A percentile compares a stretch with the other conserved stretches of the same genome.
These are phyloP conservation scores for Emydoidea blandingii DNA, from an alignment of 2,797 vertebrate genomes.

Conservation along the genomic window DNA sequence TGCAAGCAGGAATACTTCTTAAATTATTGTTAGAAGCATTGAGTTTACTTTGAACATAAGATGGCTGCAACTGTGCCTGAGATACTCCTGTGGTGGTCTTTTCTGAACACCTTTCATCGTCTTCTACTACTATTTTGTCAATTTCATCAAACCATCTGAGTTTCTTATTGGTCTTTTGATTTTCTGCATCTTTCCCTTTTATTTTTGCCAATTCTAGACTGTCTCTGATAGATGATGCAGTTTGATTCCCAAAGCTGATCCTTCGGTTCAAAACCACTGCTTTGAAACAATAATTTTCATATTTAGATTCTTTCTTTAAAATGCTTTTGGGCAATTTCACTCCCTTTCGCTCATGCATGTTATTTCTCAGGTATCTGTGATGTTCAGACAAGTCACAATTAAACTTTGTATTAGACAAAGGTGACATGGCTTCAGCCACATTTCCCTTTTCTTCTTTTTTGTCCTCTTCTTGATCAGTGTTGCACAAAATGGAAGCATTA, in stretches of 20 bases:
- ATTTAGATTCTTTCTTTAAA: constrained; percentile 89
- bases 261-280: constrained; percentile 66
- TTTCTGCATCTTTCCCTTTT: constrained; percentile 78
- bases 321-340: constrained; percentile 86
- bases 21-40: constrained; percentile 24
- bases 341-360: constrained; percentile 69
- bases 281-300: constrained; percentile 66
- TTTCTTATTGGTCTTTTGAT: constrained; percentile 84
- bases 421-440: constrained; percentile 37
- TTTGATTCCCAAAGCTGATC: constrained; percentile 79
- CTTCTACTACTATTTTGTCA: constrained; percentile 38
- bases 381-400: constrained; percentile 38
- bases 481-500: constrained; percentile 16
- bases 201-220: constrained; percentile 88
- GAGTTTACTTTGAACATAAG: constrained; percentile 42
- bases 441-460: constrained; percentile 57
- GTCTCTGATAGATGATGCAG: constrained; percentile 86
- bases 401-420: constrained; percentile 40
- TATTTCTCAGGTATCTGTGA: constrained; percentile 53
- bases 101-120: constrained; percentile 19
- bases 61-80: constrained; percentile 40
- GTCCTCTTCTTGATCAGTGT: constrained; percentile 55
- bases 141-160: constrained; percentile 92
- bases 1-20: constrained; percentile 21
- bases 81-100: constrained; percentile 6